These are phyloP conservation scores for Nibea albiflora DNA, from an alignment of 2,113 vertebrate genomes.

Conservation along the genomic window DNA sequence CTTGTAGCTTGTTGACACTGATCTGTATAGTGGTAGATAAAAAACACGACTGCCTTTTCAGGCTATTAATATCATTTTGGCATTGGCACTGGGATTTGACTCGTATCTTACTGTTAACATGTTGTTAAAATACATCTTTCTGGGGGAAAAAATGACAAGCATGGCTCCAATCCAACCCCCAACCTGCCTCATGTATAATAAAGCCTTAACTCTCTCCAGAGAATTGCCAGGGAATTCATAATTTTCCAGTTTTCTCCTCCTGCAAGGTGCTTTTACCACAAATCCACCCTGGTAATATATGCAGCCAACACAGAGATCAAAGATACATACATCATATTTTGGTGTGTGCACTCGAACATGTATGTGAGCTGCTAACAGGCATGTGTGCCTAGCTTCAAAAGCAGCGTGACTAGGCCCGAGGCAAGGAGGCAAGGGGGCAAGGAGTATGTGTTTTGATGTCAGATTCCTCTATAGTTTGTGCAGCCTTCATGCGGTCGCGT, in stretches of 20 bases:
- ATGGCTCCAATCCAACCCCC: slow-evolving; percentile 10
- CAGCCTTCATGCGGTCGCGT: slow-evolving; percentile 37
- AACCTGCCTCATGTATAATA: slow-evolving; percentile 64
- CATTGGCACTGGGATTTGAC: neutral
- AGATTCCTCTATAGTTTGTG: slow-evolving; percentile 35
- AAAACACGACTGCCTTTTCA: neutral
- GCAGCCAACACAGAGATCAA: slow-evolving; percentile 70
- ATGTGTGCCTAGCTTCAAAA: slow-evolving; percentile 63
- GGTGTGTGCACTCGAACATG: slow-evolving; percentile 48
- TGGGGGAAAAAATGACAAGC: slow-evolving; percentile 22
- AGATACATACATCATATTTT: slow-evolving; percentile 60
- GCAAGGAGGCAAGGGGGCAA: slow-evolving; percentile 59
- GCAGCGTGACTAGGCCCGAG: slow-evolving; percentile 45
- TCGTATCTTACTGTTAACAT: slow-evolving; percentile 26
- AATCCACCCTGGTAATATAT: slow-evolving; percentile 61
- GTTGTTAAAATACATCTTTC: slow-evolving; percentile 35
- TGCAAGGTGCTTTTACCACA: slow-evolving; percentile 61
- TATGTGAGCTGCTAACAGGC: slow-evolving; percentile 65
- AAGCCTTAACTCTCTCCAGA: slow-evolving; percentile 49
- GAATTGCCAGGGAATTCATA: slow-evolving; percentile 65
- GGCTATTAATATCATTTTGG: neutral
- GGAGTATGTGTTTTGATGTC: slow-evolving; percentile 54
- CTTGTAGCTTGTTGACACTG: slow-evolving; percentile 22
- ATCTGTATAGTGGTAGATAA: too few species aligned
- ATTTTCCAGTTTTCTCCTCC: slow-evolving; percentile 60